Evolutionary conservation across 2,797 vertebrate genomes (phyloP), one percentile per base, ranked within the genome.

Genomic region (Anisognathus igniventris): DNA sequence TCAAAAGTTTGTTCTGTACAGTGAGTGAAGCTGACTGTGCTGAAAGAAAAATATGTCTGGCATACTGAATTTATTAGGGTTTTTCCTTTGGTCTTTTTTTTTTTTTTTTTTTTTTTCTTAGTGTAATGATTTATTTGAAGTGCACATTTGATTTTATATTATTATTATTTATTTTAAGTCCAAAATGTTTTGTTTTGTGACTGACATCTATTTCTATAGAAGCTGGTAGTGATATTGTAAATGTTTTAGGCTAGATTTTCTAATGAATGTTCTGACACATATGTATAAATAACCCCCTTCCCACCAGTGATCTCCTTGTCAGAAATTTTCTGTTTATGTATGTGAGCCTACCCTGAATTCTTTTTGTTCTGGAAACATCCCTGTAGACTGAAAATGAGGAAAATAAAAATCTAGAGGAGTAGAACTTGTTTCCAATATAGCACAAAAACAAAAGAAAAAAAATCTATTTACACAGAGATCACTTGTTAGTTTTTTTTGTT

Each of bases 221-320:
- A 88, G 39, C 42, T 60, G 15, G 9, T 73, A 73, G 35, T 57
- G 39, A 75, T 61, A 40, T 2, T 51, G 23, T 48, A 68, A 53
- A 53, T 40, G 6, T 68, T 72, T 73, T n/a, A 8, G 30, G 56
- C 42, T 83, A 23, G 23, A 24, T 76, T 88, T 88, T 71, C 50
- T 64, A 18, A 65, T 15, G 11, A 33, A 70, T 11, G 8, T 60
- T 67, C 64, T 80, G 30, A 42, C 27, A 56, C 4, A 3, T 28
- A 39, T 5, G 2, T 18, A 14, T 28, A 37, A 61, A 54, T 48
- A 20, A 28, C 7, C 2, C 11, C 3, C 11, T 53, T 47, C 2
- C 3, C 4, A 10, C 1, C 7, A 40, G 6, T 22, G 33, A 40
- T 35, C 42, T 3, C 6, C 4, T 61, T 8, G 6, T 53, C 14